phyloP scores from a whole-genome alignment of 2,113 vertebrate genomes.

The Tretioscincus oriximinensis region DNA sequence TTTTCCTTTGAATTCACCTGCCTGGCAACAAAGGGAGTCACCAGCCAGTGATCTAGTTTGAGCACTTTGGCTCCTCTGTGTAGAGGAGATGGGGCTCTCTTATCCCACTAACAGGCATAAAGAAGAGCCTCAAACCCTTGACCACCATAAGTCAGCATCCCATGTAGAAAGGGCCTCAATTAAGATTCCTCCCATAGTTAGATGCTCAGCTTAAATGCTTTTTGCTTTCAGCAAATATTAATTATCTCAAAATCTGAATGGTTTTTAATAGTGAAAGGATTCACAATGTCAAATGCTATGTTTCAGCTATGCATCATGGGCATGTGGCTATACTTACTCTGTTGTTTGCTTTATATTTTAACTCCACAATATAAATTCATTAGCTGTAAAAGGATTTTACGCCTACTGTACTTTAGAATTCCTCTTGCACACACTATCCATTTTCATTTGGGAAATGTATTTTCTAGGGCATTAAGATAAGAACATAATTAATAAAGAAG shows the following conservation, averaged over 20 bases:
- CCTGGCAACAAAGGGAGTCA: no score
- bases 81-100: no score
- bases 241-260: constrained; percentile 35
- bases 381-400: constrained; percentile 3
- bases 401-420: constrained; percentile 40
- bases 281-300: constrained; percentile 21
- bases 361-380: constrained; percentile 30
- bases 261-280: constrained; percentile 23
- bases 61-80: no score
- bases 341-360: constrained; percentile 21
- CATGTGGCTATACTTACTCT: constrained; percentile 11
- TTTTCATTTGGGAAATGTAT: constrained; percentile 48
- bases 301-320: constrained; percentile 19
- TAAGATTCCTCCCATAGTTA: neutral
- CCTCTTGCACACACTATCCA: constrained; percentile 38
- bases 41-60: no score
- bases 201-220: constrained; percentile 24
- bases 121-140: no score
- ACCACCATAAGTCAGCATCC: no score
- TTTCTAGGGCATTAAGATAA: constrained; percentile 51
- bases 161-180: no score
- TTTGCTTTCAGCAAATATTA: constrained; percentile 44
- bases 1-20: no score
- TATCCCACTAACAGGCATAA: no score
- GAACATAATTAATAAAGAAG: constrained; percentile 57